Percentiles rank a stretch among this genome's conserved stretches.
phyloP scores from a whole-genome alignment of 1,140 invertebrate genomes.

The Temnothorax nylanderi region DNA sequence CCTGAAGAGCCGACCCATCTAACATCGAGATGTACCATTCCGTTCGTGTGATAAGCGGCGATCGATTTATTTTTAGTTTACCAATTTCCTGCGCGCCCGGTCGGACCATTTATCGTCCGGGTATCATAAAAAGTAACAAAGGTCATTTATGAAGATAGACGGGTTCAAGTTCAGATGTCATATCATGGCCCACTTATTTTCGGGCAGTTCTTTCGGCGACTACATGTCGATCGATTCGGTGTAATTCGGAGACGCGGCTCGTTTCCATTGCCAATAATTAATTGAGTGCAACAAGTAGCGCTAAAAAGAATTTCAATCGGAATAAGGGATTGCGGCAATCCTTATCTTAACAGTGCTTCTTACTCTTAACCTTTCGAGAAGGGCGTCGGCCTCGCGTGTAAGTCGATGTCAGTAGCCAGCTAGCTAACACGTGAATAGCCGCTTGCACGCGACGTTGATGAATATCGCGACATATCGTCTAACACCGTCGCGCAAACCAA shows the following conservation, averaged over 20 bases:
- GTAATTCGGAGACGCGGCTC: background rate
- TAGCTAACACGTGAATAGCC: slow-evolving; percentile 21
- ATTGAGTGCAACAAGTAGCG: slow-evolving; percentile 39
- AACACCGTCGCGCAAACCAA: background rate
- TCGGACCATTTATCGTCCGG: slow-evolving; percentile 27
- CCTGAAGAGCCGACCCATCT: background rate
- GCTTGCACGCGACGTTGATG: slow-evolving; percentile 32
- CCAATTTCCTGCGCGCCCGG: slow-evolving; percentile 4
- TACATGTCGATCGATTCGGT: background rate
- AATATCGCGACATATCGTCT: background rate
- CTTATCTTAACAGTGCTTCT: background rate
- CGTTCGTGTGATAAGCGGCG: slow-evolving; percentile 20
- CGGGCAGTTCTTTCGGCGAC: background rate
- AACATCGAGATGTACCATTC: background rate
- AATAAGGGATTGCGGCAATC: background rate
- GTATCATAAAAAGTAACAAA: slow-evolving; percentile 12
- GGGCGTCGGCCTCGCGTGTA: slow-evolving; percentile 28
- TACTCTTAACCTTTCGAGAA: slow-evolving; percentile 22
- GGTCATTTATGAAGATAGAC: slow-evolving; percentile 1
- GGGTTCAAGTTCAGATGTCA: slow-evolving; percentile 35
- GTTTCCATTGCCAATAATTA: background rate
- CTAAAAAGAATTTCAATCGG: slow-evolving; percentile 11
- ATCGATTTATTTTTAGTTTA: slow-evolving; percentile 39
- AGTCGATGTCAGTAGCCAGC: slow-evolving; percentile 43
- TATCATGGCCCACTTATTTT: background rate